A percentile compares a stretch with the other conserved stretches of the same genome.
phyloP scores from a whole-genome alignment of 2,797 vertebrate species.

The Vireo griseus region DNA sequence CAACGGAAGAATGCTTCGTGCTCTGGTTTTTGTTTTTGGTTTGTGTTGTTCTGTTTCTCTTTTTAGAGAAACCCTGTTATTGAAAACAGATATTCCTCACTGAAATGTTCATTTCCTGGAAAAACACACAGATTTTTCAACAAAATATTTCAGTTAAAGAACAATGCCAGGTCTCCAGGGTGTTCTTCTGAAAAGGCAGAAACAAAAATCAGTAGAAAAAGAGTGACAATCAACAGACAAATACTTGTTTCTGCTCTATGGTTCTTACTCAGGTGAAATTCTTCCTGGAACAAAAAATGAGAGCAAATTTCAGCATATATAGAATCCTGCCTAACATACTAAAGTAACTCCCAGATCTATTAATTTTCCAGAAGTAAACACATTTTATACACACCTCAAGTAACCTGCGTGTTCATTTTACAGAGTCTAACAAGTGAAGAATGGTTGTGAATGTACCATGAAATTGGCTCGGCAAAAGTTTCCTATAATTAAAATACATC shows the following conservation, averaged over 20 bases:
- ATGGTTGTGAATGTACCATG: not conserved
- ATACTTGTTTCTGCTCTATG: not conserved
- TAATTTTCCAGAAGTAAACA: not conserved
- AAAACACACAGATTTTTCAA: not conserved
- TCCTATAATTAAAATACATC: slow-evolving; percentile 11
- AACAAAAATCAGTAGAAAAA: not conserved
- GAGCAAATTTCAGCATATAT: not conserved
- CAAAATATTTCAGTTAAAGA: not conserved
- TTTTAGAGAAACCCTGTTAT: not conserved
- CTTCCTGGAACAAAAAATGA: not conserved
- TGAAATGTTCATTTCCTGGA: not conserved
- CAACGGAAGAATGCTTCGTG: not conserved
- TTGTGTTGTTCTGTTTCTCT: not conserved
- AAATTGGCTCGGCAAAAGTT: not conserved
- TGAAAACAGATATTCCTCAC: slow-evolving; percentile 25
- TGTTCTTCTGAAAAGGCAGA: not conserved
- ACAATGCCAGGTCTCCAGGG: not conserved
- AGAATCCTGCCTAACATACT: not conserved
- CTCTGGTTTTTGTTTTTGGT: not conserved
- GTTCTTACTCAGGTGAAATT: not conserved
- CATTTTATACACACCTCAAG: not conserved
- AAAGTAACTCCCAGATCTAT: not conserved
- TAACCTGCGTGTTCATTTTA: not conserved
- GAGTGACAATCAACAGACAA: not conserved
- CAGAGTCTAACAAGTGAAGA: not conserved